Evolutionary conservation across 2,113 vertebrate species (phyloP), one percentile per base, ranked within the genome.

Genomic region (Ptyas mucosa): DNA sequence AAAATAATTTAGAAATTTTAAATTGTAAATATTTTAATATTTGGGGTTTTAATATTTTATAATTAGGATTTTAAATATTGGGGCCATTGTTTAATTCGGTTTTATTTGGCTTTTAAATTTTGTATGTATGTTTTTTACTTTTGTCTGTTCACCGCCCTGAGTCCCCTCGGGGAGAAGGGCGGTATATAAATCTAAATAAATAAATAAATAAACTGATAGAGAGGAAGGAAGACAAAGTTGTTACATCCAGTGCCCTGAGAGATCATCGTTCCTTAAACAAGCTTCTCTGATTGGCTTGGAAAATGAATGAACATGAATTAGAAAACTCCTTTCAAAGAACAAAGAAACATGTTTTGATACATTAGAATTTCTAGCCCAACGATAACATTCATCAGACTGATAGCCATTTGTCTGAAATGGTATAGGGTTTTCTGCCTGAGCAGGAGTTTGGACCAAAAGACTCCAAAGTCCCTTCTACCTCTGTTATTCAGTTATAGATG

Each of bases 261-360:
- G 34, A 81, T 81, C 14, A 81, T 10, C 1, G 1, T n/a, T 88
- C 7, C 51, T 53, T 88, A 53, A 52, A 29, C 15, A 29, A 18
- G 53, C 87, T 23, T 18, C 20, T 46, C 9, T 18, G 43, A 64
- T 90, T 49, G 26, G 9, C 2, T 49, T 29, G 43, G 57, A 12
- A 61, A 89, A 89, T 46, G 24, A 61, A 43, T 93, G 18, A 89
- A 34, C 75, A 85, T 1, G 39, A 88, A 87, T 87, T 49, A 4
- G 12, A 52, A 49, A n/a, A 3, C 7, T 91, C 87, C 29, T 88
- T 81, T 54, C 8, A 23, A 34, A 23, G 24, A 3, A 89, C 49
- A 49, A 23, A 93, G 93, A 90, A 26, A 58, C 87, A 49, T 58
- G 75, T 51, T 90, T 94, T 89, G 88, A 43, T 69, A 39, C 46